Conservation (phyloP, 2,113 vertebrate species). For the Calonectris borealis region DNA sequence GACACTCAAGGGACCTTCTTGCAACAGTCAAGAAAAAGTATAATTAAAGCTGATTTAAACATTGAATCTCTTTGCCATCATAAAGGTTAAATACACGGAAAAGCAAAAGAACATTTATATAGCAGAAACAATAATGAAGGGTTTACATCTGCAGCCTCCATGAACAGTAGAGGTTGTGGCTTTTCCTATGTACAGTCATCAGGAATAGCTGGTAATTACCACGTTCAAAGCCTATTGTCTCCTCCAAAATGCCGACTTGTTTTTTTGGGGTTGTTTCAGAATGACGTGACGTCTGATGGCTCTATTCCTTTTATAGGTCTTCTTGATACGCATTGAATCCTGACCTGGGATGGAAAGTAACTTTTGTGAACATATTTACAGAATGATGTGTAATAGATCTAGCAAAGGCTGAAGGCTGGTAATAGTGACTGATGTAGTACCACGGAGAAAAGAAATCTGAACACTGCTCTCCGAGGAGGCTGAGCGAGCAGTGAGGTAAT, state of each 20-base stretch:
- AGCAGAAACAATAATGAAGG: slow-evolving; percentile 28
- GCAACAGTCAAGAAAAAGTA: neutral
- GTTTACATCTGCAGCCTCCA: neutral
- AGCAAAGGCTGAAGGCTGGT: neutral
- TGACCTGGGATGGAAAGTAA: neutral
- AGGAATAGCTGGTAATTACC: slow-evolving; percentile 24
- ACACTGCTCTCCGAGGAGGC: neutral
- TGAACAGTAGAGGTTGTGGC: slow-evolving; percentile 2
- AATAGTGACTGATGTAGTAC: slow-evolving; percentile 23
- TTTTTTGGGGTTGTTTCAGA: neutral
- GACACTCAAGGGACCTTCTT: neutral
- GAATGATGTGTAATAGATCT: neutral
- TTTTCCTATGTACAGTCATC: slow-evolving; percentile 35
- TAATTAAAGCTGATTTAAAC: slow-evolving; percentile 27
- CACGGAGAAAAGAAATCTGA: slow-evolving; percentile 8
- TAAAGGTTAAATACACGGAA: slow-evolving; percentile 27
- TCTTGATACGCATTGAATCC: neutral
- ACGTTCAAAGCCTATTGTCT: slow-evolving; percentile 29
- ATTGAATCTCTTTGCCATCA: neutral
- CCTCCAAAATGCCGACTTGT: neutral
- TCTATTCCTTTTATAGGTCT: slow-evolving; percentile 15
- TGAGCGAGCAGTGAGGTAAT: neutral
- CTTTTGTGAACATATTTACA: slow-evolving; percentile 24
- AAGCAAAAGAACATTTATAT: neutral
- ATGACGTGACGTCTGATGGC: neutral